Conservation (phyloP, 2,888 invertebrate species). For the Julus scanicus region DNA sequence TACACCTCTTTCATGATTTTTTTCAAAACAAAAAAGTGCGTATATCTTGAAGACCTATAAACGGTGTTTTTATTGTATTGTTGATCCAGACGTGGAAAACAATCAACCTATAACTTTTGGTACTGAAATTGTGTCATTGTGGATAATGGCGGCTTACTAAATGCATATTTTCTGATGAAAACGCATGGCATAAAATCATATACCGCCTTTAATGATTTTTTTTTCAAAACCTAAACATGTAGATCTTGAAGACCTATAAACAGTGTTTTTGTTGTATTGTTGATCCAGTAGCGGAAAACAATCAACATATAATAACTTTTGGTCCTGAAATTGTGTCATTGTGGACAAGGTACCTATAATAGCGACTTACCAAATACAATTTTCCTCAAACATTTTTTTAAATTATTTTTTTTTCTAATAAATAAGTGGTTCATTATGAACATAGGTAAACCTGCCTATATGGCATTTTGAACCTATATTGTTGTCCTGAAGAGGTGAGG, state of each 20-base stretch:
- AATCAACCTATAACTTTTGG: background rate
- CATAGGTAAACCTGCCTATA: constrained; percentile 8
- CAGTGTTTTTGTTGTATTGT: background rate
- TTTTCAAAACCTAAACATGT: background rate
- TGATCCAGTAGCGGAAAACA: background rate
- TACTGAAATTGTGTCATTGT: background rate
- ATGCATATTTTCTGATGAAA: background rate
- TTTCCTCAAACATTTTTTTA: background rate
- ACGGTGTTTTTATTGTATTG: background rate
- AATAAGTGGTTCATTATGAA: constrained; percentile 13
- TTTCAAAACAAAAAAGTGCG: background rate
- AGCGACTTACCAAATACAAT: background rate
- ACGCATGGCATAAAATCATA: too few species aligned
- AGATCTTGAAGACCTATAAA: too few species aligned
- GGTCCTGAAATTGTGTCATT: background rate
- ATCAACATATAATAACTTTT: background rate
- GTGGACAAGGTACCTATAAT: background rate
- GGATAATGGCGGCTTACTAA: background rate
- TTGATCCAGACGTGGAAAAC: background rate
- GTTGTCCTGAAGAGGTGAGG: constrained; percentile 5
- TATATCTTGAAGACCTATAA: too few species aligned
- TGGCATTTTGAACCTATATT: constrained; percentile 45
- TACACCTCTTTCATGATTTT: background rate
- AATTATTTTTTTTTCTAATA: background rate
- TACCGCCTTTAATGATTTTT: too few species aligned